Base-by-base conservation (phyloP, 1,140 invertebrate genomes). In the Drosophila jambulina region DNA sequence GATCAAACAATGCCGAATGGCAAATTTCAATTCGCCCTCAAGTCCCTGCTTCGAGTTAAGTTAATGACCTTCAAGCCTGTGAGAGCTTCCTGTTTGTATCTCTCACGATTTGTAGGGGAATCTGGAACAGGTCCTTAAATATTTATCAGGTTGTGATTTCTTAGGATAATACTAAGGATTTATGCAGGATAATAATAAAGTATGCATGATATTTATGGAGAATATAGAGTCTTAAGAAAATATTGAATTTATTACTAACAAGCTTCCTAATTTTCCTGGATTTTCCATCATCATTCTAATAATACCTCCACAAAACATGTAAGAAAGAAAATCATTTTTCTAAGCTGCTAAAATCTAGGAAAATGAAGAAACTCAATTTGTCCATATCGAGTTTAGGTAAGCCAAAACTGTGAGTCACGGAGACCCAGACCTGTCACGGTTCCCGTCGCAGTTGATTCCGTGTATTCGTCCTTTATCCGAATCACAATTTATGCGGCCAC, bases 401-500 rank as follows among this genome's bases (percentile, higher is more conserved):
- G 43, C 21, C 25, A 19, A 32, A 15, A 13, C 12, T 70, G 27
- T 0, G 13, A 43, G 46, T 54, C 21, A 45, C 27, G 27, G 10
- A 45, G 29, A 10, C 13, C 4, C 9, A n/a, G 17, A n/a, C 60
- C 6, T 48, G 42, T 46, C 23, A 25, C 17, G 19, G 19, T 42
- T n/a, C 9, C 25, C 8, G 9, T 46, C 19, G 17, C 46, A 54
- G 27, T 59, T 46, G 19, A 10, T 27, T 67, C 58, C 40, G 25
- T 70, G 27, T 46, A 49, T 59, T 75, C 48, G 45, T 56, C 53
- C 68, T 65, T 56, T 84, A 88, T 87, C 72, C 36, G 57, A 78
- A 80, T 87, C 84, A 78, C 45, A 84, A 84, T 81, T 78, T 90
- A 80, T 90, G 85, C 81, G 84, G 67, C 63, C 71, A 77, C 29